Evolutionary conservation across 1,140 invertebrate genomes (phyloP).

Genomic region (Mizuhopecten yessoensis): DNA sequence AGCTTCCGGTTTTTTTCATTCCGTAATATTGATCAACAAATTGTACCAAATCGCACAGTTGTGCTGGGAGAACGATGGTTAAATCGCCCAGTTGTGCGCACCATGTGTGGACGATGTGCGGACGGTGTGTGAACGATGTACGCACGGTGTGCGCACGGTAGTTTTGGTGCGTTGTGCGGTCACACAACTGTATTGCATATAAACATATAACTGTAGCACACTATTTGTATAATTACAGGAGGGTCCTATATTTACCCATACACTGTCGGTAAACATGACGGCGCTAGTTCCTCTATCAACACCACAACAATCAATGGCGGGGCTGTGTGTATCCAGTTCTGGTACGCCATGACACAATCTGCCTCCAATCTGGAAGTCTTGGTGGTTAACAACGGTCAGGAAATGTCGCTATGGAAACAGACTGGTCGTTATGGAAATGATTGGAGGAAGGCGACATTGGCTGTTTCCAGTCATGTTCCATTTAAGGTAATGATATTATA

Average conservation of each 20-base stretch:
- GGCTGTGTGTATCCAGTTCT: constrained; percentile 27
- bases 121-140: too few relatives aligned
- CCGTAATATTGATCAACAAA: too few relatives aligned
- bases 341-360: background rate
- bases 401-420: background rate
- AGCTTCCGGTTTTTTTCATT: too few relatives aligned
- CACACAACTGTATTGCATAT: too few relatives aligned
- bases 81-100: too few relatives aligned
- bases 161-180: too few relatives aligned
- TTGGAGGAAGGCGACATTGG: background rate
- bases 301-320: background rate
- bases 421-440: background rate
- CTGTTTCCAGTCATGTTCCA: background rate
- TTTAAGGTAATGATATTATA: background rate
- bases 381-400: background rate
- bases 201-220: too few relatives aligned
- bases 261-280: background rate
- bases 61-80: too few relatives aligned
- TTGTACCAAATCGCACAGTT: too few relatives aligned
- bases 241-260: background rate
- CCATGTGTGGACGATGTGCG: too few relatives aligned
- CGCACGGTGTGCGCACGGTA: too few relatives aligned
- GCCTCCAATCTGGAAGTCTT: background rate
- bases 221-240: too few relatives aligned
- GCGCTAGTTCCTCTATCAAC: background rate